A percentile compares a stretch with the other conserved stretches of the same genome.
Conservation (phyloP, 2,113 vertebrate species). For the Microtus oregoni region DNA sequence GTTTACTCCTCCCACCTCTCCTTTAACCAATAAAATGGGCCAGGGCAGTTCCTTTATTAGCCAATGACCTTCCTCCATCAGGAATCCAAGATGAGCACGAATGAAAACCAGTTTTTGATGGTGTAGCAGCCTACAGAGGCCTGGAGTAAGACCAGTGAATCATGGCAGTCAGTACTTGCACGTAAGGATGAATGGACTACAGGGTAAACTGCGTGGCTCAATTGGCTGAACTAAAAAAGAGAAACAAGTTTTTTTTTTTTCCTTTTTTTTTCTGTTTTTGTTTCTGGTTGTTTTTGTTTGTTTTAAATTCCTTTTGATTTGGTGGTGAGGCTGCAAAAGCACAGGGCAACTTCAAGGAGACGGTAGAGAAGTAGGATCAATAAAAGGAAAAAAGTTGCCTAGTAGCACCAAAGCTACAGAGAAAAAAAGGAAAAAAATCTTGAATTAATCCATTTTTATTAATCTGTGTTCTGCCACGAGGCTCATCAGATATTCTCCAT, state of each 20-base stretch:
- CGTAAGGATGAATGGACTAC: neutral
- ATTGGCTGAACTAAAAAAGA: neutral
- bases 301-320: neutral
- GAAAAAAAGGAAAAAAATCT: neutral
- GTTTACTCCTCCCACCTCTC: no score
- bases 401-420: no score
- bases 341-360: neutral
- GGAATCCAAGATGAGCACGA: neutral
- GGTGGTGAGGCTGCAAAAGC: neutral
- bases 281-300: neutral
- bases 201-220: neutral
- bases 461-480: neutral
- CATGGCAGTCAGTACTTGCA: neutral
- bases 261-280: neutral
- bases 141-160: neutral
- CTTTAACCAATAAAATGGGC: no score
- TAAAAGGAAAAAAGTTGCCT: neutral
- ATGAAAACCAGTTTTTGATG: neutral
- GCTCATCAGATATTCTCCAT: neutral
- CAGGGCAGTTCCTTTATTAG: no score
- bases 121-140: neutral
- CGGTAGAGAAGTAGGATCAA: neutral
- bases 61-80: no score
- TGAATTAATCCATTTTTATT: neutral
- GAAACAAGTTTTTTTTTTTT: neutral